Base-by-base conservation (phyloP, 1,140 invertebrate species). In the Phymorhynchus buccinoides region DNA sequence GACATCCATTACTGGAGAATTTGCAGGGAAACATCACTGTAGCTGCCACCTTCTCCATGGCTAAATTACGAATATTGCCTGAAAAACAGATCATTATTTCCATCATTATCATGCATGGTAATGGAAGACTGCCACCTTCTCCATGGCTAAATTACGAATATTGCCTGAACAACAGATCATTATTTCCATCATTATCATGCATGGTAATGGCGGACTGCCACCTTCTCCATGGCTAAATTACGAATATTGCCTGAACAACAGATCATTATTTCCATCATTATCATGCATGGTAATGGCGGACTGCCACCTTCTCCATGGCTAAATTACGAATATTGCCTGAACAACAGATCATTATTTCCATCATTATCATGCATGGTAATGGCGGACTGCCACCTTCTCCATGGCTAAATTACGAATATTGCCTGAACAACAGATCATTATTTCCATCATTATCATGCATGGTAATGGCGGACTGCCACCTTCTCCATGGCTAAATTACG, bases 11-110 rank as follows among this genome's bases (percentile, higher is more conserved):
- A 73, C 96, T 96, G n/a, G 97, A 97, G 94, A 99, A 99, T 94
- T 99, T 99, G 94, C 99, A 99, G 0, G 99, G 98, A 92, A 99
- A 99, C 95, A 98, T 96, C 3, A 99, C 97, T 89, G 98, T 99
- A 86, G 96, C 97, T 18, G 99, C 99, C 9, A 99, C 98, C 93
- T 99, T 99, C 92, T 99, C 99, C 98, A 99, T 99, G 39, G 98
- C 98, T 90, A 99, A 94, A 94, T 99, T 99, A 86, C 98, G 95
- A 90, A 99, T 99, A 93, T 99, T 99, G 85, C 98, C 98, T 97
- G 88, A 93, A 92, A 27, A 12, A 62, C 56, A 62, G 56, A 0
- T 27, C 22, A 62, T 9, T 16, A 27, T 16, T 22, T 22, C 1
- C 48, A 52, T 52, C n/a, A n/a, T n/a, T n/a, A n/a, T n/a, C n/a